These are phyloP conservation scores for Sylvia borin DNA, from an alignment of 2,797 vertebrate genomes.

Conservation along the genomic window DNA sequence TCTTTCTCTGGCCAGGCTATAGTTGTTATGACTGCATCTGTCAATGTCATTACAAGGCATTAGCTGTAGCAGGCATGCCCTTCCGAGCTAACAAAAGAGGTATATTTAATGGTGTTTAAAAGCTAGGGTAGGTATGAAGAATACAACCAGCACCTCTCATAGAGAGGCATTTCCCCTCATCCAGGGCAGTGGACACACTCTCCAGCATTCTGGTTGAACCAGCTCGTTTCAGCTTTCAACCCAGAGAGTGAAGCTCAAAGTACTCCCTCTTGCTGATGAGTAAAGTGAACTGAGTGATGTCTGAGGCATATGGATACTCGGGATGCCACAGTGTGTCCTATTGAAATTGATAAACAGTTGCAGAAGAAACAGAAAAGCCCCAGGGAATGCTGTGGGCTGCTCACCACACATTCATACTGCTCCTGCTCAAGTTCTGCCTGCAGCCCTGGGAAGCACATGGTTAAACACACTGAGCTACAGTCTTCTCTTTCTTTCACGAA, in stretches of 20 bases:
- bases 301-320: fast-evolving
- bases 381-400: neutral
- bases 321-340: neutral
- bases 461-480: neutral
- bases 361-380: neutral
- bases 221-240: neutral
- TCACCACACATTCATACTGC: fast-evolving
- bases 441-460: neutral
- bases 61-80: neutral
- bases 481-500: constrained; percentile 37
- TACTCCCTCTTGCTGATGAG: neutral
- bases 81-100: neutral
- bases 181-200: neutral
- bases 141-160: neutral
- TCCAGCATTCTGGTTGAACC: neutral
- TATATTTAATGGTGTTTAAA: neutral
- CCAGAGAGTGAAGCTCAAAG: neutral
- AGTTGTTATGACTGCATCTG: neutral
- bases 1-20: neutral
- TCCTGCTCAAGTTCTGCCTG: neutral
- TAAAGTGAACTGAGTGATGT: neutral
- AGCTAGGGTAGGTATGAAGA: neutral
- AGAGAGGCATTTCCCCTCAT: neutral
- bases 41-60: neutral
- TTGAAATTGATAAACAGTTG: neutral